Evolutionary conservation across 1,140 invertebrate species (phyloP), one percentile per base, ranked within the genome.

Genomic region (Lasaia peninsularis): DNA sequence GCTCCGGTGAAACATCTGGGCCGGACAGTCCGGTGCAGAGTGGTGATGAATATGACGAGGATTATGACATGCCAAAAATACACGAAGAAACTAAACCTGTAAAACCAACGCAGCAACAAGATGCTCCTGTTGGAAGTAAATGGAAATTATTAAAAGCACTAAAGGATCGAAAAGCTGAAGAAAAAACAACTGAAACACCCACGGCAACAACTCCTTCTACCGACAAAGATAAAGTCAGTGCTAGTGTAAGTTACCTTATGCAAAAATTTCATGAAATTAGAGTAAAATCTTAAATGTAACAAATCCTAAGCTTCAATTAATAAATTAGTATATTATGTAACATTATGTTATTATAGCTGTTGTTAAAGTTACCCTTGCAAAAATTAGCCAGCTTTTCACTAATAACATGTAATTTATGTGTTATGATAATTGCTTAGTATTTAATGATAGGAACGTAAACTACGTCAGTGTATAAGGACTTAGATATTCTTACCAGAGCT

Each of bases 61-160:
- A 88, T 20, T 85, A 84, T 53, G 81, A 86, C 49, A 69, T 74
- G 82, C 93, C 71, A 89, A 90, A 58, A 90, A 92, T 78, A 88
- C 92, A 69, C 81, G 91, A 83, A 89, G 91, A 71, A 81, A 90
- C 74, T 68, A 65, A 35, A 65, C 61, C 84, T 75, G 18, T 84
- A 50, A 75, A 79, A 24, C 70, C 75, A 28, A 68, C 88, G 67
- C 88, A 87, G 71, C 69, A 24, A 44, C 35, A 91, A 86, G 91
- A 91, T 67, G 89, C 91, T 51, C 91, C 92, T 28, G 90, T 92
- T 48, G 93, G 94, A 21, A 96, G 95, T 70, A 97, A 96, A 85
- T 97, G 96, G 96, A 96, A 97, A 79, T 87, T 97, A 14, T 81
- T 97, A 9, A 97, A 97, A 85, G 95, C 96, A 5, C 75, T 97